phyloP scores from a whole-genome alignment of 1,140 invertebrate genomes.

The Nautilus pompilius region DNA sequence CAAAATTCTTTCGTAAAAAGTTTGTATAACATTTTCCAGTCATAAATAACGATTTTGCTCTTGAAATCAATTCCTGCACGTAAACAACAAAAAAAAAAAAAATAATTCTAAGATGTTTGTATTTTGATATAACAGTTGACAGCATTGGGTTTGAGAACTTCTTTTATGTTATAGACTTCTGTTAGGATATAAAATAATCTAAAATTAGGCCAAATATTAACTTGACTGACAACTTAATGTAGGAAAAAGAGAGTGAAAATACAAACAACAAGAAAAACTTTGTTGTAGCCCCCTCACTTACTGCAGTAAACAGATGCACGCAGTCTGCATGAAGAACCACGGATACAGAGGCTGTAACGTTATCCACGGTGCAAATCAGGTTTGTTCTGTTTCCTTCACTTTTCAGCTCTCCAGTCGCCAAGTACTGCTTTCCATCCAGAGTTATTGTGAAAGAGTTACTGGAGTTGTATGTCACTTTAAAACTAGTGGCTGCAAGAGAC shows the following conservation, averaged over 20 bases:
- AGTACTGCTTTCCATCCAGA: conserved; percentile 48
- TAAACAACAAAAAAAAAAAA: too few species aligned
- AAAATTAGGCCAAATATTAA: too few species aligned
- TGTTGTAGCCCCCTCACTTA: conserved; percentile 17
- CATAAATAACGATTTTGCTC: too few species aligned
- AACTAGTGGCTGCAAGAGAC: conserved; percentile 28
- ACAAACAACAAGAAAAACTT: neutral
- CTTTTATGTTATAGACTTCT: too few species aligned
- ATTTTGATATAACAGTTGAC: too few species aligned
- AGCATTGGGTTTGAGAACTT: too few species aligned
- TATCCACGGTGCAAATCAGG: conserved; percentile 47
- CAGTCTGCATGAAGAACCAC: conserved; percentile 49
- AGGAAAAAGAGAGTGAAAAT: neutral
- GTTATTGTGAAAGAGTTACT: conserved; percentile 25
- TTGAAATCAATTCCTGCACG: too few species aligned
- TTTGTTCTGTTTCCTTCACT: conserved; percentile 30
- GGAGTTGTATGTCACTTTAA: conserved; percentile 23
- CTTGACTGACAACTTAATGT: too few species aligned
- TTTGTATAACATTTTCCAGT: too few species aligned
- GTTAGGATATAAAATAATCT: too few species aligned
- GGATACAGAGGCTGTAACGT: conserved; percentile 42
- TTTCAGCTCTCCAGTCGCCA: conserved; percentile 39
- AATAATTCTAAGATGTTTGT: too few species aligned
- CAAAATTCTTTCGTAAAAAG: too few species aligned
- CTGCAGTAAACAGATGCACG: conserved; percentile 56